Evolutionary conservation across 1,140 invertebrate genomes (phyloP), one percentile per base, ranked within the genome.

Genomic region (Tetranychus cinnabarinus): DNA sequence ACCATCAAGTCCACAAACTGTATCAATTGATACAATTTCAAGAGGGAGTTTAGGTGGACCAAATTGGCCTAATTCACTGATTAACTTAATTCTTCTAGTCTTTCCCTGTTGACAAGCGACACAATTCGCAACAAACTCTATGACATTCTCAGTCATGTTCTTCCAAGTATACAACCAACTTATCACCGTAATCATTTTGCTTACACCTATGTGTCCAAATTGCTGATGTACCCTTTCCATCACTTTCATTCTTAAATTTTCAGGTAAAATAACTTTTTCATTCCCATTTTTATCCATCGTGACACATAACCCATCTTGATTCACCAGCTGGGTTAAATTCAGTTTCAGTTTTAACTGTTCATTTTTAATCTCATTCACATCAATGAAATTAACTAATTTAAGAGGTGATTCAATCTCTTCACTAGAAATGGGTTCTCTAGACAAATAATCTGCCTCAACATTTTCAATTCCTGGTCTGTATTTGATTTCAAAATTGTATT

Each of bases 21-120:
- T 59, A 59, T 59, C 58, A 48, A 59, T 48, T 3, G 58, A 47
- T 4, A 59, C 35, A 12, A 59, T 48, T 47, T 59, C 7, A 50
- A 47, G 48, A 8, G 58, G 58, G 3, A n/a, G 5, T 48, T 47
- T n/a, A 31, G 58, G 7, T 7, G 46, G 42, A 48, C 46, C 58
- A 45, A 59, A 35, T 35, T 47, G 42, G 5, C 36, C 46, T 7
- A 59, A 31, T 59, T 7, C 6, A 50, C 45, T 45, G 8, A 47
- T 23, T 48, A 15, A 4, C 31, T 59, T 39, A 12, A n/a, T 5
- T 59, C 46, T 47, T 31, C 7, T 36, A 13, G 6, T 33, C 33
- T 50, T 59, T 3, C 31, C 42, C 3, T 7, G 13, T 59, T 59
- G 58, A 36, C 58, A 59, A 48, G 37, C 13, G 7, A 12, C 48